Conservation (phyloP, 2,888 invertebrate species). For the Reticulitermes lucifugus region DNA sequence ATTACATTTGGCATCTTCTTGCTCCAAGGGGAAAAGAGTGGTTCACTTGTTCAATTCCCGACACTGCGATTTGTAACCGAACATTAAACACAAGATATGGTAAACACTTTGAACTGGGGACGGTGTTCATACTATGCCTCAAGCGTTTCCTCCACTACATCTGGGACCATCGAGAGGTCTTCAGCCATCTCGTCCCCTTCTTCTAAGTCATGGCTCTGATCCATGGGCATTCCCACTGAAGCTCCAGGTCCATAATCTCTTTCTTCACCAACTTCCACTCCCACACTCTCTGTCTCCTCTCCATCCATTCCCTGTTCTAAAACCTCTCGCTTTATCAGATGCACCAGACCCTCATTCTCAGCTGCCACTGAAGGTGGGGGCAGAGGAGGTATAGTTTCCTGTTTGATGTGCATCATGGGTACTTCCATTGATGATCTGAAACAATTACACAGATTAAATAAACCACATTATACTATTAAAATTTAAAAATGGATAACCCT, state of each 20-base stretch:
- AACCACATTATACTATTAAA: not conserved
- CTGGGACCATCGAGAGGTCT: constrained; percentile 54
- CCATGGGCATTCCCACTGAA: constrained; percentile 42
- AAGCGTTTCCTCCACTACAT: constrained; percentile 50
- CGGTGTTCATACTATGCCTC: constrained; percentile 53
- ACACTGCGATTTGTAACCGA: not conserved
- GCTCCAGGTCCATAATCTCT: constrained; percentile 36
- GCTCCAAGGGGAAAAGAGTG: not conserved
- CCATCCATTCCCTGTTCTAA: constrained; percentile 53
- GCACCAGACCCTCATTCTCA: constrained; percentile 52
- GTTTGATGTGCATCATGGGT: constrained; percentile 53
- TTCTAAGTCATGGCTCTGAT: constrained; percentile 49
- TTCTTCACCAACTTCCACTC: constrained; percentile 46
- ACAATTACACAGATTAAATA: not conserved
- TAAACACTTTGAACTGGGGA: constrained; percentile 32
- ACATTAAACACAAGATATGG: constrained; percentile 37
- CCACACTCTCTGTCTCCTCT: constrained; percentile 47
- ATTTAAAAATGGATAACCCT: no score
- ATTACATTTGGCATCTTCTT: constrained; percentile 3
- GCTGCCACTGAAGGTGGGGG: constrained; percentile 21
- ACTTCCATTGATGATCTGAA: constrained; percentile 52
- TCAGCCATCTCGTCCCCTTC: constrained; percentile 53
- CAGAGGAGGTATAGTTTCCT: constrained; percentile 46
- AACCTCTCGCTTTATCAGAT: constrained; percentile 54
- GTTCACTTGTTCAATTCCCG: not conserved